phyloP scores from a whole-genome alignment of 2,113 vertebrate species.

The Aramus guarauna region DNA sequence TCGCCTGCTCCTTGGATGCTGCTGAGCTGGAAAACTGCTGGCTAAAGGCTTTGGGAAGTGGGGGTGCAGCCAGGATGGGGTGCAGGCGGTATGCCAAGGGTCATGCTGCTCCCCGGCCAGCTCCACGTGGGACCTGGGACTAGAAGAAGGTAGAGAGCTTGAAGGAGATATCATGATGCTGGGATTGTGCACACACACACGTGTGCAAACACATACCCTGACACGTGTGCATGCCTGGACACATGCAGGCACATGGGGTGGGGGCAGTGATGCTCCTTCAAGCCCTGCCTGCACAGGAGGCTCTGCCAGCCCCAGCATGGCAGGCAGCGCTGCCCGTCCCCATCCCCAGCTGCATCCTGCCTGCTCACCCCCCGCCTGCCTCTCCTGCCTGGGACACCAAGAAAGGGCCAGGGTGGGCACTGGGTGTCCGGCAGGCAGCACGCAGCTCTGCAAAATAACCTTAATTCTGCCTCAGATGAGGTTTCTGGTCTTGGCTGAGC shows the following conservation, averaged over 20 bases:
- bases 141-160: neutral
- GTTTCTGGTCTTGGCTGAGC: neutral
- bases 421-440: neutral
- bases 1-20: neutral
- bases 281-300: neutral
- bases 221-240: neutral
- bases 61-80: neutral
- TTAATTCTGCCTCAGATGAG: neutral
- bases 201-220: neutral
- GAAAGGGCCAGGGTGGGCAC: neutral
- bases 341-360: neutral
- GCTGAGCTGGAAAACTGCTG: neutral
- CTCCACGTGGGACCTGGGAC: accelerated
- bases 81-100: neutral
- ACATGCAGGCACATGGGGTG: accelerated
- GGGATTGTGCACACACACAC: neutral
- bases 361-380: neutral
- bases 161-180: neutral
- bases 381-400: neutral
- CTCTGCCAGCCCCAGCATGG: neutral
- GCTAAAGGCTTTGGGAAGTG: neutral
- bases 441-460: neutral
- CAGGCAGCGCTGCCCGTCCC: neutral
- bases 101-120: accelerated
- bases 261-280: neutral